Evolutionary conservation across 2,888 invertebrate genomes (phyloP).

Genomic region (Labia minor): DNA sequence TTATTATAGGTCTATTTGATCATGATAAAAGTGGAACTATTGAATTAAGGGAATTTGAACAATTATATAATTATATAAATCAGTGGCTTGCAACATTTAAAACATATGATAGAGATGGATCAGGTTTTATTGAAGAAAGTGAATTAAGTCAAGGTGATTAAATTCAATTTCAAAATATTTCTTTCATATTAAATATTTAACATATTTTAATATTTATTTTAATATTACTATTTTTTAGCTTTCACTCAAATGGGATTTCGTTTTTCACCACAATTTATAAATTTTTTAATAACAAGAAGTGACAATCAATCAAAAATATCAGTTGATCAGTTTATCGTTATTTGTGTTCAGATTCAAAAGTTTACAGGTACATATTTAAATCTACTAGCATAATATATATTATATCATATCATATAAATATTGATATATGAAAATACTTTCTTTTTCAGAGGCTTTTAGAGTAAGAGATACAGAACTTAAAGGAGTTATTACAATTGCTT

Average conservation of each 20-base stretch:
- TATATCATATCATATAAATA: background rate
- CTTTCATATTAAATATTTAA: background rate
- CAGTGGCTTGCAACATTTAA: slow-evolving; percentile 79
- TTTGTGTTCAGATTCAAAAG: slow-evolving; percentile 78
- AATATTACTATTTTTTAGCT: slow-evolving; percentile 44
- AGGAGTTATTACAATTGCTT: slow-evolving; percentile 72
- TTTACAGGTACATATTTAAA: slow-evolving; percentile 43
- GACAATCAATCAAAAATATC: slow-evolving; percentile 57
- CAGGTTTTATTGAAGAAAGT: slow-evolving; percentile 69
- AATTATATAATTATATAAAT: slow-evolving; percentile 76
- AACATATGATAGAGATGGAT: slow-evolving; percentile 73
- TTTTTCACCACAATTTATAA: slow-evolving; percentile 66
- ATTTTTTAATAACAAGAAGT: slow-evolving; percentile 56
- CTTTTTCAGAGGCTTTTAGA: slow-evolving; percentile 63
- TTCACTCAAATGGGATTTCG: slow-evolving; percentile 81
- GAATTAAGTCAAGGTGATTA: slow-evolving; percentile 67
- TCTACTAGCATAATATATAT: background rate
- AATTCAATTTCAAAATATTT: background rate
- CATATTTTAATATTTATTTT: slow-evolving; percentile 14
- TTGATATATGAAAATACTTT: background rate
- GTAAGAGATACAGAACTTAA: slow-evolving; percentile 65
- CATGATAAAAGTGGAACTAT: slow-evolving; percentile 74
- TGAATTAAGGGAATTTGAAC: slow-evolving; percentile 71
- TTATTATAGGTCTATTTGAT: slow-evolving; percentile 78
- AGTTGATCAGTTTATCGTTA: slow-evolving; percentile 78